These are phyloP conservation scores for Psylliodes chrysocephalus DNA, from an alignment of 2,888 invertebrate species.

Conservation along the genomic window DNA sequence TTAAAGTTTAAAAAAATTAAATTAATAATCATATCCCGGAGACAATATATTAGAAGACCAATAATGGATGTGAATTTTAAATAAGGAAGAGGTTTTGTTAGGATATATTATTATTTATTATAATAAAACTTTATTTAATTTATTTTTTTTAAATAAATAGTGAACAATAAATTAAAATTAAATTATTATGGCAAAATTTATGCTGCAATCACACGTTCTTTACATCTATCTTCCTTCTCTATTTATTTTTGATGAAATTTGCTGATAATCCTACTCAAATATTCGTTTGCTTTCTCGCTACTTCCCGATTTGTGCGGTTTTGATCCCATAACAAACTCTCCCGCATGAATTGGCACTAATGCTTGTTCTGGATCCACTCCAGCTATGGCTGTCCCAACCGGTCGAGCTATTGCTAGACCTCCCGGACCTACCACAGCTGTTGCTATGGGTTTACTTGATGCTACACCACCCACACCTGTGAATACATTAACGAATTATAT, in stretches of 20 bases:
- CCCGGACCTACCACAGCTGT: conserved; percentile 77
- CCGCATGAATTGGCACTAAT: conserved; percentile 59
- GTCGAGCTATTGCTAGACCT: conserved; percentile 77
- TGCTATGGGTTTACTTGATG: conserved; percentile 76
- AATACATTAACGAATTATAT: no score
- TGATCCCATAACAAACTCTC: conserved; percentile 41
- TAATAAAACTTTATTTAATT: no score
- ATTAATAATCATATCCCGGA: no score
- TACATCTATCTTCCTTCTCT: background rate
- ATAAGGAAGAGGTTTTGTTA: no score
- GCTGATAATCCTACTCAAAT: conserved; percentile 59
- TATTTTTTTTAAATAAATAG: background rate
- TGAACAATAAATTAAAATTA: background rate
- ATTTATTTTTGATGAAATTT: conserved; percentile 58
- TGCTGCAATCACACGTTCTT: background rate
- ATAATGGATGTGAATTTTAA: no score
- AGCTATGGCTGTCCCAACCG: conserved; percentile 80
- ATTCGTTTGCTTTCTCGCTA: conserved; percentile 50
- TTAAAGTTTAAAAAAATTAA: no score
- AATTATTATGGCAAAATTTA: conserved; percentile 4
- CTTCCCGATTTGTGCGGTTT: conserved; percentile 33
- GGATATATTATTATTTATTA: no score
- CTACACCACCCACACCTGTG: conserved; percentile 76
- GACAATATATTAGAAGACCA: no score
- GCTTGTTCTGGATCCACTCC: conserved; percentile 71